Percentiles rank a stretch among this genome's conserved stretches.
phyloP scores from a whole-genome alignment of 2,888 invertebrate species.

The Dryobotodes eremita region DNA sequence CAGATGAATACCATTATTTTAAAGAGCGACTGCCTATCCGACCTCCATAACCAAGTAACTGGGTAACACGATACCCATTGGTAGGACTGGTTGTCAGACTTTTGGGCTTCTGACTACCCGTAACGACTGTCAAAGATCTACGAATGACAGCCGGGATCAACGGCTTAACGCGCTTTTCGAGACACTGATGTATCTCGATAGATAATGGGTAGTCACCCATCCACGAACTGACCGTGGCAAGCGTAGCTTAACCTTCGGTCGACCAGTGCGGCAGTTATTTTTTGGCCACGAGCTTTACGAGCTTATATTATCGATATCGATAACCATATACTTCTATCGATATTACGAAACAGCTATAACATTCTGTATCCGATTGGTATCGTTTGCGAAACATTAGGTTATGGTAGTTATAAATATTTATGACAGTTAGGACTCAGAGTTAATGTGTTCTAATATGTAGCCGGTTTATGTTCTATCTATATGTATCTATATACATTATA shows the following conservation, averaged over 20 bases:
- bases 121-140: neutral
- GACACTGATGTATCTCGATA: neutral
- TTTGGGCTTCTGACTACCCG: neutral
- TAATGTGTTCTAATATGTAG: slow-evolving; percentile 45
- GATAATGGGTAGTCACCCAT: neutral
- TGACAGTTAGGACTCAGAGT: slow-evolving; percentile 16
- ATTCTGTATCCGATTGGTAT: slow-evolving; percentile 40
- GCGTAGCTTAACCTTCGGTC: neutral
- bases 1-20: neutral
- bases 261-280: neutral
- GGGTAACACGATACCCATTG: neutral
- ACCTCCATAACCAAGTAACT: neutral
- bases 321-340: slow-evolving; percentile 22
- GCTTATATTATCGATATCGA: slow-evolving; percentile 16
- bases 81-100: neutral
- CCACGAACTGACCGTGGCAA: neutral
- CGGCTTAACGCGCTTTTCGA: neutral
- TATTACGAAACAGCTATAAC: slow-evolving; percentile 39
- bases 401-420: slow-evolving; percentile 51
- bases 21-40: neutral
- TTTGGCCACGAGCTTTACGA: neutral
- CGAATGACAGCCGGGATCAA: neutral
- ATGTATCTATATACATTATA: neutral
- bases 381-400: slow-evolving; percentile 47
- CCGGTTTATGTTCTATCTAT: slow-evolving; percentile 15